Percentiles rank a stretch among this genome's conserved stretches.
These are phyloP conservation scores for Aspidapion aeneum DNA, from an alignment of 2,888 invertebrate genomes.

Conservation along the genomic window DNA sequence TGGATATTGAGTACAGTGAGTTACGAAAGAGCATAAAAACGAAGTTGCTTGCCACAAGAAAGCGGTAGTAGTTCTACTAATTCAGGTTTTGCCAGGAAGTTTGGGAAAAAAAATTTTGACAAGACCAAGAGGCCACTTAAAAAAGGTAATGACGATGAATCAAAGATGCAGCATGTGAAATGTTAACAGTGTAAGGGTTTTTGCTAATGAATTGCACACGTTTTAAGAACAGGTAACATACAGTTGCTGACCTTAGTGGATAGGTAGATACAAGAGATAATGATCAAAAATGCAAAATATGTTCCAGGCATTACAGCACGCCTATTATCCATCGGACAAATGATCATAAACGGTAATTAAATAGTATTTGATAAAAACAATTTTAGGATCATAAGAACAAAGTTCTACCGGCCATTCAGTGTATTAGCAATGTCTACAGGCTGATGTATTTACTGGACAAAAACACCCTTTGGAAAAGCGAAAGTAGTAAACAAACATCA, in stretches of 20 bases:
- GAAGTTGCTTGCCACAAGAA: no score
- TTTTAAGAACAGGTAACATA: constrained; percentile 10
- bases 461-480: neutral
- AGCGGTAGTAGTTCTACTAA: no score
- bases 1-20: no score
- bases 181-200: constrained; percentile 5
- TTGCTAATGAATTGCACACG: constrained; percentile 15
- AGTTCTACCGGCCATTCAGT: neutral
- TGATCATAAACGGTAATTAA: constrained; percentile 14
- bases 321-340: constrained; percentile 17
- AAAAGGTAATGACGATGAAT: no score
- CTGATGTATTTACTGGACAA: neutral
- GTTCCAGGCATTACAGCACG: constrained; percentile 18
- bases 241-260: constrained; percentile 11
- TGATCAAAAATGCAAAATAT: constrained; percentile 11
- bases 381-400: constrained; percentile 9
- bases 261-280: constrained; percentile 4
- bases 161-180: constrained; percentile 14
- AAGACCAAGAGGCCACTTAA: constrained; percentile 25
- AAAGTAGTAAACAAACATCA: neutral
- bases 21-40: no score
- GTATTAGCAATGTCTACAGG: neutral
- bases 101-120: no score
- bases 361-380: constrained; percentile 12
- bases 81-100: no score